Percentiles rank a stretch among this genome's conserved stretches.
Conservation (phyloP, 2,888 invertebrate species). For the Terebella lapidaria region DNA sequence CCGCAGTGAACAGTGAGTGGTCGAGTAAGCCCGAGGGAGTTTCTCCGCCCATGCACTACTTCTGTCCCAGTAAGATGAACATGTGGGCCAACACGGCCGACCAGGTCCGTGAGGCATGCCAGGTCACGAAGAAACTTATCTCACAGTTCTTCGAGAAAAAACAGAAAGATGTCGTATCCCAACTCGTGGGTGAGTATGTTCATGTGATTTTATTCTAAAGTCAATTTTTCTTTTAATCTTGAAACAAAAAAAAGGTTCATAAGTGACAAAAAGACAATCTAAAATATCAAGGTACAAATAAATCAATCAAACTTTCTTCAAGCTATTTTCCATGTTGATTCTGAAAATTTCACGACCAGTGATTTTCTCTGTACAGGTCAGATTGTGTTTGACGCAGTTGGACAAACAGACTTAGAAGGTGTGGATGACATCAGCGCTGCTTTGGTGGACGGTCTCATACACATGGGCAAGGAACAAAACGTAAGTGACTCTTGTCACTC, state of each 20-base stretch:
- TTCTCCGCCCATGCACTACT: constrained; percentile 39
- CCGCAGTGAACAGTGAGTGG: constrained; percentile 49
- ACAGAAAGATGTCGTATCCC: constrained; percentile 41
- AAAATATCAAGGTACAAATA: no score
- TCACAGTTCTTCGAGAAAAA: constrained; percentile 41
- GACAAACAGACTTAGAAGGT: constrained; percentile 42
- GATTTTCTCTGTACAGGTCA: constrained; percentile 31
- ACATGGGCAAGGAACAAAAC: constrained; percentile 32
- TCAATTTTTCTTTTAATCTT: no score
- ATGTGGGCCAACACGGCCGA: constrained; percentile 47
- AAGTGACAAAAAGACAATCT: no score
- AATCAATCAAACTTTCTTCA: no score
- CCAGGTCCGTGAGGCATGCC: constrained; percentile 39
- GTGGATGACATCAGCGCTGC: constrained; percentile 32
- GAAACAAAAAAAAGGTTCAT: no score
- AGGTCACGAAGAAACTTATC: constrained; percentile 30
- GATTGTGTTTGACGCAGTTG: constrained; percentile 45
- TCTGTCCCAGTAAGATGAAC: constrained; percentile 43
- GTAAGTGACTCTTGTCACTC: constrained; percentile 6
- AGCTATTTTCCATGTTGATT: no score
- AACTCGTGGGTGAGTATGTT: constrained; percentile 40
- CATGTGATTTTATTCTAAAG: no score
- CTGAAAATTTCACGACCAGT: neutral
- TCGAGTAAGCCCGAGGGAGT: constrained; percentile 33
- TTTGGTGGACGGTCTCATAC: constrained; percentile 36